Evolutionary conservation across 2,113 vertebrate species (phyloP), one percentile per base, ranked within the genome.

Genomic region (Rhea americana): DNA sequence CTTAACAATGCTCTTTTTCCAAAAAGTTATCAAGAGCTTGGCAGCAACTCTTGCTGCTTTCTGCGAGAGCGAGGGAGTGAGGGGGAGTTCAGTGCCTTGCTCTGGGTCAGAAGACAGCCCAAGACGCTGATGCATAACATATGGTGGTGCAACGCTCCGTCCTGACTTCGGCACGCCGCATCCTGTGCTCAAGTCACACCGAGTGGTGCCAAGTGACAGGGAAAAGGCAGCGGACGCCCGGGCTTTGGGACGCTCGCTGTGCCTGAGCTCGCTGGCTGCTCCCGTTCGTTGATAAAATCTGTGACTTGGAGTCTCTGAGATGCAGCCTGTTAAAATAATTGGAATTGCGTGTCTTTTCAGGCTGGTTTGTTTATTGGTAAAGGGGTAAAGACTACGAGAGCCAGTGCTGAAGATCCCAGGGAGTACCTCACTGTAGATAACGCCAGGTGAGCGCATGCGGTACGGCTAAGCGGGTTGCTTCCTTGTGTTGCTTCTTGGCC

Each of bases 321-420:
- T 48, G 35, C 1, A 9, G 62, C 83, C 83, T 75, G 39, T 1
- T 41, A 65, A 87, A 70, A 47, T 78, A 93, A 95, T 66, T 41
- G 91, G 85, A 74, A 67, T 53, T 2, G 2, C 1, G 17, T n/a
- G 51, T 39, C 2, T 96, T 94, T 88, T 74, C 85, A 92, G 96
- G 94, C 96, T 71, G 97, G 93, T 83, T 96, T 97, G 59, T 97
- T 97, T 87, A 75, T 97, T 67, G 87, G 95, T 73, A 97, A 97
- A 92, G 94, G 93, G 91, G 93, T 70, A 37, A 96, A 97, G 88
- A 79, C 93, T 41, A 91, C 39, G 19, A 92, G 94, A 91, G 96
- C 95, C 81, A 89, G 37, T 0, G 87, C 96, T 77, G 94, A 96
- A 50, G 95, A 97, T 93, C 97, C 97, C 73, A 90, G 96, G 66